Evolutionary conservation across 2,888 invertebrate species (phyloP).

Genomic region (Linnaemya tessellans): DNA sequence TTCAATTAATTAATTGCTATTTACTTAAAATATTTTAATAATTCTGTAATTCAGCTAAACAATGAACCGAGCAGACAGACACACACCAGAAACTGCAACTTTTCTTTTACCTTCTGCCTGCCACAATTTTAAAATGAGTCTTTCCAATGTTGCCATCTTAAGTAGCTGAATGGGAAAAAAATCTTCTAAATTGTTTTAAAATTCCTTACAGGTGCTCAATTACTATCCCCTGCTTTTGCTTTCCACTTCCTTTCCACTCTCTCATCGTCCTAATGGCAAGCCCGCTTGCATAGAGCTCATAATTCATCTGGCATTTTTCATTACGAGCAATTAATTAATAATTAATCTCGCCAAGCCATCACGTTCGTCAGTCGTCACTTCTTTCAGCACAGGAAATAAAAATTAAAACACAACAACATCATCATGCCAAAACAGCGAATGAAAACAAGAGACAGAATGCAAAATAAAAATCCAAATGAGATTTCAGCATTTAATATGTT

Average conservation of each 20-base stretch:
- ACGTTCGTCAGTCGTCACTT: constrained; percentile 28
- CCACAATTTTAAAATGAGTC: constrained; percentile 7
- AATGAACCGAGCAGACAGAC: neutral
- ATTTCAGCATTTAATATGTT: constrained; percentile 60
- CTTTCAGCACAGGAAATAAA: constrained; percentile 35
- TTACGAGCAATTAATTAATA: constrained; percentile 72
- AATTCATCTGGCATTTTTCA: constrained; percentile 68
- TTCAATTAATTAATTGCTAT: neutral
- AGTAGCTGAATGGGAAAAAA: neutral
- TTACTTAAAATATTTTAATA: neutral
- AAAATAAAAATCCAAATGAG: constrained; percentile 37
- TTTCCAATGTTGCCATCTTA: neutral
- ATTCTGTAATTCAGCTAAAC: neutral
- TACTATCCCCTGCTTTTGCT: neutral
- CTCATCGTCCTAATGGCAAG: neutral
- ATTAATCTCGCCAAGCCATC: constrained; percentile 60
- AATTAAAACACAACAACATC: constrained; percentile 32
- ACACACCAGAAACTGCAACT: constrained; percentile 3
- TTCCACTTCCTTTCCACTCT: neutral
- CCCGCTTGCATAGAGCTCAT: constrained; percentile 45
- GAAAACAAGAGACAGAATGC: neutral
- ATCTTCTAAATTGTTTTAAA: constrained; percentile 48
- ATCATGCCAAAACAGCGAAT: neutral
- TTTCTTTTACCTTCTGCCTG: constrained; percentile 10
- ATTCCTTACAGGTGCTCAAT: constrained; percentile 63